Percentiles rank a stretch among this genome's conserved stretches.
phyloP scores from a whole-genome alignment of 2,113 vertebrate genomes.

The Sander lucioperca region DNA sequence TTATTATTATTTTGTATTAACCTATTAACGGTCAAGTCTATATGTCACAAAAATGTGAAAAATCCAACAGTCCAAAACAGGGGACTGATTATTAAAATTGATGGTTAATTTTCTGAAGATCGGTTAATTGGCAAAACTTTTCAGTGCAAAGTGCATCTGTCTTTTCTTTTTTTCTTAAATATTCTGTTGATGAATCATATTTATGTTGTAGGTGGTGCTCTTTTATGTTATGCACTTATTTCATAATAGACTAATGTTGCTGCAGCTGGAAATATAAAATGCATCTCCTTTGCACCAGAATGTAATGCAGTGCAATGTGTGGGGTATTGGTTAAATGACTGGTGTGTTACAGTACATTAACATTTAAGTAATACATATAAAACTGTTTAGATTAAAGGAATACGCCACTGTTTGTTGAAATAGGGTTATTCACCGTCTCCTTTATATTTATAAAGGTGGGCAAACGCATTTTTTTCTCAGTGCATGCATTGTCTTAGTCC shows the following conservation, averaged over 20 bases:
- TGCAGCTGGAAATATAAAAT: slow-evolving; percentile 17
- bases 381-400: background rate
- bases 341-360: background rate
- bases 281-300: background rate
- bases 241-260: background rate
- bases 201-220: background rate
- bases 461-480: too few species aligned
- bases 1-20: background rate
- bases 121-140: background rate
- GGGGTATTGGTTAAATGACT: background rate
- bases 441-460: too few species aligned
- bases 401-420: too few species aligned
- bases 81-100: background rate
- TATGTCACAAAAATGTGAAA: background rate
- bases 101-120: background rate
- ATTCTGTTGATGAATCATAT: background rate
- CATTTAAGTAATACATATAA: background rate
- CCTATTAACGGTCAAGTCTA: background rate
- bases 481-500: too few species aligned
- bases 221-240: background rate
- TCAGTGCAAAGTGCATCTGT: background rate
- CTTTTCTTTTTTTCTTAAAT: background rate
- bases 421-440: too few species aligned
- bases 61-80: background rate
- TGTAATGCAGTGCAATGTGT: too few species aligned